A percentile compares a stretch with the other conserved stretches of the same genome.
These are phyloP conservation scores for Bombus pascuorum DNA, from an alignment of 1,140 invertebrate genomes.

Conservation along the genomic window DNA sequence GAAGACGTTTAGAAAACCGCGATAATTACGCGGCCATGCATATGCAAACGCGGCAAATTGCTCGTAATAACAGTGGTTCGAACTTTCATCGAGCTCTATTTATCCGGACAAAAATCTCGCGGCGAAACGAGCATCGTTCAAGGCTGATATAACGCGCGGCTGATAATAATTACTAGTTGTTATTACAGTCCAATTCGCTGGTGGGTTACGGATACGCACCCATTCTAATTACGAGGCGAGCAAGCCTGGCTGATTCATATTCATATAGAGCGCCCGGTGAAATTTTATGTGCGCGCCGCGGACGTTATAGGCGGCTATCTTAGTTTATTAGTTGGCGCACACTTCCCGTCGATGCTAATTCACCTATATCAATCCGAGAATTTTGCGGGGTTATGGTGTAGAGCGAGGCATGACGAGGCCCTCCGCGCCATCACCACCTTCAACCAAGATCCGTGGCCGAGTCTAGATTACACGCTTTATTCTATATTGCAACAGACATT, in stretches of 20 bases:
- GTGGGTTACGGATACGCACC: slow-evolving; percentile 63
- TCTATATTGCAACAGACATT: too few relatives aligned
- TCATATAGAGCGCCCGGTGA: slow-evolving; percentile 42
- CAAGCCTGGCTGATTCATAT: slow-evolving; percentile 57
- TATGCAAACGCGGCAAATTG: slow-evolving; percentile 23
- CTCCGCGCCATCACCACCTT: background rate
- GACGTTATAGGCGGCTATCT: slow-evolving; percentile 30
- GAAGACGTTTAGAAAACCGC: background rate
- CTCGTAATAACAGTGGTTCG: slow-evolving; percentile 34
- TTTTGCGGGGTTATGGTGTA: slow-evolving; percentile 36
- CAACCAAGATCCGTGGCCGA: background rate
- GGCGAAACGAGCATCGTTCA: slow-evolving; percentile 36
- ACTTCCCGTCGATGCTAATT: slow-evolving; percentile 57
- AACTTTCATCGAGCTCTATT: slow-evolving; percentile 47
- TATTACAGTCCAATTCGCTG: slow-evolving; percentile 68
- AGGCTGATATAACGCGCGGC: slow-evolving; percentile 32
- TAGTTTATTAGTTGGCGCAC: slow-evolving; percentile 55
- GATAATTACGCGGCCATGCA: slow-evolving; percentile 22
- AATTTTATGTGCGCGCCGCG: slow-evolving; percentile 53
- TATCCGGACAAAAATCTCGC: slow-evolving; percentile 42
- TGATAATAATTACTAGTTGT: slow-evolving; percentile 67
- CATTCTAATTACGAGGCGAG: slow-evolving; percentile 55
- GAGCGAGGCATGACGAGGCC: background rate
- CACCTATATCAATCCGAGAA: slow-evolving; percentile 43
- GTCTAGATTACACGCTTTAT: background rate